Evolutionary conservation across 1,140 invertebrate genomes (phyloP).

Genomic region (Nephila pilipes): DNA sequence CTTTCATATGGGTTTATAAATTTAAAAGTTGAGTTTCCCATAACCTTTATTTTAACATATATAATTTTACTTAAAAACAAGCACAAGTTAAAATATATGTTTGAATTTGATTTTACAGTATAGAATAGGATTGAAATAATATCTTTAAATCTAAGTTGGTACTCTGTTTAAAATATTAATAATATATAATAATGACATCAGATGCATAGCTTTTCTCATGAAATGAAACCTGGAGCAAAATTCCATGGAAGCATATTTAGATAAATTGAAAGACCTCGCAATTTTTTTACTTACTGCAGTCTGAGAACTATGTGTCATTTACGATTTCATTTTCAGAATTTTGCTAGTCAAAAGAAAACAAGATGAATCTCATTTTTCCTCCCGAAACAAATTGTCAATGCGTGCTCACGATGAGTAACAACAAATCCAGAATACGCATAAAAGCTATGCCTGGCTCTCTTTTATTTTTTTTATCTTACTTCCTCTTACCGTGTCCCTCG

Average conservation of each 20-base stretch:
- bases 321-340: conserved; percentile 24
- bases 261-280: neutral
- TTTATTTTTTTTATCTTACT: neutral
- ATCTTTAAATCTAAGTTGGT: no score
- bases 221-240: neutral
- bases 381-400: neutral
- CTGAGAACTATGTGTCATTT: neutral
- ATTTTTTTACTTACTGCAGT: neutral
- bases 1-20: no score
- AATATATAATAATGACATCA: neutral
- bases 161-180: neutral
- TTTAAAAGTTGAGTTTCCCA: no score
- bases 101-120: no score
- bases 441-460: neutral
- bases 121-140: no score
- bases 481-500: neutral
- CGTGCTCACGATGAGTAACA: neutral
- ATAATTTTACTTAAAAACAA: no score
- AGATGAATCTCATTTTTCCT: conserved; percentile 29
- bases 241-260: neutral
- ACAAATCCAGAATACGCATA: neutral
- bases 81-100: no score
- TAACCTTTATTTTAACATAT: no score
- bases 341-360: conserved; percentile 17
- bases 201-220: neutral